Evolutionary conservation across 2,888 invertebrate genomes (phyloP).

Genomic region (Spisula subtruncata): DNA sequence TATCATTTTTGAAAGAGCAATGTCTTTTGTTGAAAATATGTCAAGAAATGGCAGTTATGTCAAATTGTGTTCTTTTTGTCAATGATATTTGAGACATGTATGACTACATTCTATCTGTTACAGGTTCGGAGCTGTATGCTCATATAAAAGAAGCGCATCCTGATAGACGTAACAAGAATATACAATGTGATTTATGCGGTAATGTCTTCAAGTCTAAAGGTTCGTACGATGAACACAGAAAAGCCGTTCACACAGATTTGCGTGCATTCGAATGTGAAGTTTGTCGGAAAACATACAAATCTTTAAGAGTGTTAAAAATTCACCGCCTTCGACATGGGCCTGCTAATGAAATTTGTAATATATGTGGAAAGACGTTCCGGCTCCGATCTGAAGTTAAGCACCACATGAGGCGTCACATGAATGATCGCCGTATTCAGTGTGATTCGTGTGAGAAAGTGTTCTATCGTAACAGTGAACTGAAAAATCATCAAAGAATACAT

Average conservation of each 20-base stretch:
- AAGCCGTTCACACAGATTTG: constrained; percentile 74
- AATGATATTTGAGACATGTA: no score
- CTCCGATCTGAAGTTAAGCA: constrained; percentile 68
- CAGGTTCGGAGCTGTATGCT: constrained; percentile 72
- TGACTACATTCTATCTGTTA: not conserved
- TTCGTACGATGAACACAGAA: constrained; percentile 76
- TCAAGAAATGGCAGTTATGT: no score
- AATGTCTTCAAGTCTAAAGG: constrained; percentile 80
- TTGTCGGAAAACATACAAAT: constrained; percentile 81
- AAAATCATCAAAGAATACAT: constrained; percentile 67
- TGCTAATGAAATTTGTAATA: constrained; percentile 72
- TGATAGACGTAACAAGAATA: constrained; percentile 63
- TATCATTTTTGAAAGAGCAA: no score
- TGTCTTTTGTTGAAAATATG: no score
- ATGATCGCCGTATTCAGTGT: constrained; percentile 68
- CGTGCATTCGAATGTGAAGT: constrained; percentile 78
- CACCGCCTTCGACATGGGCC: constrained; percentile 77
- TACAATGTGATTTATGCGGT: constrained; percentile 74
- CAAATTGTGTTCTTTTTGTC: no score
- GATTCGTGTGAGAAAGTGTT: constrained; percentile 66
- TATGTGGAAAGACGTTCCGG: constrained; percentile 82
- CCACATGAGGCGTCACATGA: constrained; percentile 65
- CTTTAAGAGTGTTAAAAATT: constrained; percentile 75
- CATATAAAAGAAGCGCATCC: constrained; percentile 77
- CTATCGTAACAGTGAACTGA: constrained; percentile 68